A percentile compares a stretch with the other conserved stretches of the same genome.
phyloP scores from a whole-genome alignment of 1,140 invertebrate species.

The Cyclargus thomasi region DNA sequence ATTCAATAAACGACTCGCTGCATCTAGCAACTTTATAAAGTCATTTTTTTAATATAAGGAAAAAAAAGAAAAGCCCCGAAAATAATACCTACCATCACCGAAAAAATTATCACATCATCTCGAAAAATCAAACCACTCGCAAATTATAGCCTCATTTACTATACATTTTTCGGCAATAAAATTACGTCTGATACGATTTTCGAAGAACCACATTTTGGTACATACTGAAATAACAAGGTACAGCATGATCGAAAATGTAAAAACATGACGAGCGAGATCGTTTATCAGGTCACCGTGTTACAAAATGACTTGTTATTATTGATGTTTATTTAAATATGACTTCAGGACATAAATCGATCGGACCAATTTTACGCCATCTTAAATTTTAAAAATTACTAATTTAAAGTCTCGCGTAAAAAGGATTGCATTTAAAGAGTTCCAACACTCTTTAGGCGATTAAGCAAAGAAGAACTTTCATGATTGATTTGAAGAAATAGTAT shows the following conservation, averaged over 20 bases:
- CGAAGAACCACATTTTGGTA: constrained; percentile 40
- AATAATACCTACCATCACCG: neutral
- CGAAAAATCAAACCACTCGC: constrained; percentile 14
- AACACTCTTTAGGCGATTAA: too few species aligned
- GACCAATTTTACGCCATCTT: neutral
- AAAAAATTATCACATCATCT: constrained; percentile 9
- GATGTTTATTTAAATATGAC: constrained; percentile 4
- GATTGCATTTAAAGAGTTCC: too few species aligned
- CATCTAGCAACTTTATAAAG: neutral
- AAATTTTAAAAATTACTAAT: neutral
- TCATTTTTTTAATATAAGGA: neutral
- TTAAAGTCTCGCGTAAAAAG: too few species aligned
- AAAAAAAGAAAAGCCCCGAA: neutral
- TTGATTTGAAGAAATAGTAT: too few species aligned
- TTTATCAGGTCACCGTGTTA: constrained; percentile 27
- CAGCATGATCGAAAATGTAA: neutral
- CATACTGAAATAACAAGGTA: constrained; percentile 34
- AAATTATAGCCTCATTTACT: constrained; percentile 16
- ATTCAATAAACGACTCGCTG: neutral
- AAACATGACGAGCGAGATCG: constrained; percentile 23
- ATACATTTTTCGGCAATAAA: constrained; percentile 39
- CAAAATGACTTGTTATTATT: constrained; percentile 16
- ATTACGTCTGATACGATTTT: constrained; percentile 47
- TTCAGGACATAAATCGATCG: neutral
- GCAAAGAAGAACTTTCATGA: too few species aligned